phyloP scores from a whole-genome alignment of 2,888 invertebrate genomes.

The Entomobrya proxima region DNA sequence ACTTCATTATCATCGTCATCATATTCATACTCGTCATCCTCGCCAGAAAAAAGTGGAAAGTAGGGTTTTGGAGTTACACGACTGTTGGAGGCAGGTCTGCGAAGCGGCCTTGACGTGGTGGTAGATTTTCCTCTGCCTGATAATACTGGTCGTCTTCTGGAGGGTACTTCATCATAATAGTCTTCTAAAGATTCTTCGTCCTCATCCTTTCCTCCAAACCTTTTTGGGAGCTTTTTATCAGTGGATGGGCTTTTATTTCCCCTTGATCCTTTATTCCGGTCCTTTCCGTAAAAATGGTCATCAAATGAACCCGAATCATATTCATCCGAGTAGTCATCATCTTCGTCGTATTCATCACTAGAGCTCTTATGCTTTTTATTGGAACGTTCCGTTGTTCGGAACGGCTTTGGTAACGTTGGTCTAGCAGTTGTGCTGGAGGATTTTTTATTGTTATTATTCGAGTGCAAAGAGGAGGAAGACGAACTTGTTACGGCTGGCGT shows the following conservation, averaged over 20 bases:
- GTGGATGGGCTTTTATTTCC: neutral
- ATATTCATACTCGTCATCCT: conserved; percentile 50
- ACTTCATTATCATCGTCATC: conserved; percentile 40
- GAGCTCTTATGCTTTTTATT: conserved; percentile 13
- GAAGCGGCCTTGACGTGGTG: neutral
- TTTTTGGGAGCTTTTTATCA: conserved; percentile 14
- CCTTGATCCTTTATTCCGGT: neutral
- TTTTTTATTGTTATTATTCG: neutral
- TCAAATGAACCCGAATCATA: neutral
- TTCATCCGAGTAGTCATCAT: conserved; percentile 33
- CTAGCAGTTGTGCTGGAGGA: conserved; percentile 33
- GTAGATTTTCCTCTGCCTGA: neutral
- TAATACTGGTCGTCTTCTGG: conserved; percentile 3
- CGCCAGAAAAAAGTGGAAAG: conserved; percentile 49
- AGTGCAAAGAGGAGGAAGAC: neutral
- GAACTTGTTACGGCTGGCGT: too few species aligned
- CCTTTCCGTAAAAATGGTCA: neutral
- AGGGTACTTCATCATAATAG: conserved; percentile 20
- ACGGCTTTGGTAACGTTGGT: conserved; percentile 53
- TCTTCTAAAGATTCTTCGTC: conserved; percentile 43
- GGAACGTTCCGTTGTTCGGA: conserved; percentile 34
- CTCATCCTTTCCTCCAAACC: conserved; percentile 15
- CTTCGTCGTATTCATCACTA: conserved; percentile 30
- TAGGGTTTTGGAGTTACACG: conserved; percentile 55
- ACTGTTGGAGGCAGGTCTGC: conserved; percentile 16